These are phyloP conservation scores for Polypterus senegalus DNA, from an alignment of 2,113 vertebrate species.

Conservation along the genomic window DNA sequence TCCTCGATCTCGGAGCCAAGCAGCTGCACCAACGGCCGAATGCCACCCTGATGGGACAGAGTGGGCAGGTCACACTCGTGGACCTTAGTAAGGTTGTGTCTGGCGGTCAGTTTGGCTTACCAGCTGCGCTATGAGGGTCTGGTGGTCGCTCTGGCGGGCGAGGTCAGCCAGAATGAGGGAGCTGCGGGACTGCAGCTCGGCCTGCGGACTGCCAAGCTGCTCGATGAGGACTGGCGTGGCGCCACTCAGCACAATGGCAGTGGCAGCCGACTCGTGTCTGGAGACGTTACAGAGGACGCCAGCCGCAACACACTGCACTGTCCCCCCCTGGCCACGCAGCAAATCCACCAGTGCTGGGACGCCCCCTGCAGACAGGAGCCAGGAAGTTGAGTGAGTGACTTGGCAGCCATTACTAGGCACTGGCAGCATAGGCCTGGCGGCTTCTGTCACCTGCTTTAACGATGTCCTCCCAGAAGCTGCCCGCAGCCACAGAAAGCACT, in stretches of 20 bases:
- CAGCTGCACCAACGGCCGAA: slow-evolving; percentile 40
- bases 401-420: not conserved
- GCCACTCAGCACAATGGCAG: slow-evolving; percentile 30
- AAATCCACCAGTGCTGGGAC: slow-evolving; percentile 43
- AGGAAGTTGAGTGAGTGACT: not conserved
- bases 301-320: slow-evolving; percentile 38
- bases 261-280: slow-evolving; percentile 24
- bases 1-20: slow-evolving; percentile 36
- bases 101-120: slow-evolving; percentile 28
- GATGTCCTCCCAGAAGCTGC: slow-evolving; percentile 44
- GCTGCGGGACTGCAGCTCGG: slow-evolving; percentile 49
- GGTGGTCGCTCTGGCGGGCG: slow-evolving; percentile 31
- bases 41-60: slow-evolving; percentile 37
- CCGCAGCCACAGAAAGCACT: slow-evolving; percentile 46
- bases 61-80: not conserved
- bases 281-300: slow-evolving; percentile 55
- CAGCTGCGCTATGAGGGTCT: slow-evolving; percentile 34
- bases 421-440: not conserved
- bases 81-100: not conserved
- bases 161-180: slow-evolving; percentile 49
- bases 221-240: slow-evolving; percentile 39
- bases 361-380: slow-evolving; percentile 29
- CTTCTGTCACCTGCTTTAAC: slow-evolving; percentile 45
- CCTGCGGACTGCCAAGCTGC: slow-evolving; percentile 31
- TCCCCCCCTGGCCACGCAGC: slow-evolving; percentile 26